Conservation (phyloP, 2,797 vertebrate species). For the Hybognathus amarus region DNA sequence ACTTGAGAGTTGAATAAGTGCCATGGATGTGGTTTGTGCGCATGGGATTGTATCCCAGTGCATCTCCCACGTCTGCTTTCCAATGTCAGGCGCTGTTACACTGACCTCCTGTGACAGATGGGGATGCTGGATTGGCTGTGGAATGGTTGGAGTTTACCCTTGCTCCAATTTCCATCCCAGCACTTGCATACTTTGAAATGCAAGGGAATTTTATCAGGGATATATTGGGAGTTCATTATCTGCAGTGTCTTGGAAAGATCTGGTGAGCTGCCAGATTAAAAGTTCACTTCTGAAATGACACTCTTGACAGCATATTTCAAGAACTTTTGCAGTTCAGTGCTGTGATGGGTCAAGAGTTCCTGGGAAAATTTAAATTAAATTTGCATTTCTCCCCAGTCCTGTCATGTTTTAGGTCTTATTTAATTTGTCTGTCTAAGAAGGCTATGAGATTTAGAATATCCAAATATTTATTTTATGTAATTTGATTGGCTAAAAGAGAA, state of each 20-base stretch:
- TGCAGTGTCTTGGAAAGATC: conserved; percentile 58
- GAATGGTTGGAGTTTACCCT: conserved; percentile 45
- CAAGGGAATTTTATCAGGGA: conserved; percentile 67
- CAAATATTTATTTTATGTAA: neutral
- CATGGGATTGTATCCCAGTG: neutral
- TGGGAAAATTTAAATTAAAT: neutral
- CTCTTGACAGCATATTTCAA: conserved; percentile 59
- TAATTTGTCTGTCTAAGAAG: neutral
- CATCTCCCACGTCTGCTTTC: conserved; percentile 45
- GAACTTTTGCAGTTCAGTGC: conserved; percentile 15
- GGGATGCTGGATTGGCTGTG: conserved; percentile 58
- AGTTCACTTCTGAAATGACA: conserved; percentile 74
- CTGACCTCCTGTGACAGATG: conserved; percentile 43
- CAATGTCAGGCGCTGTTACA: conserved; percentile 33
- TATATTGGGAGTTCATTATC: conserved; percentile 59
- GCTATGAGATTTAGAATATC: neutral
- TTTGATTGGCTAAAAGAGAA: conserved; percentile 2
- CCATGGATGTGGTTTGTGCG: conserved; percentile 13
- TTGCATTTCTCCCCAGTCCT: neutral
- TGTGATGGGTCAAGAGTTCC: conserved; percentile 6
- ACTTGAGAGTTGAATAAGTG: conserved; percentile 21
- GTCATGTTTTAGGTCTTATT: neutral
- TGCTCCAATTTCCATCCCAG: neutral
- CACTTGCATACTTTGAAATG: conserved; percentile 55
- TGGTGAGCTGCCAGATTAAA: conserved; percentile 67